Conservation (phyloP, 2,888 invertebrate genomes). For the Odontothrips loti region DNA sequence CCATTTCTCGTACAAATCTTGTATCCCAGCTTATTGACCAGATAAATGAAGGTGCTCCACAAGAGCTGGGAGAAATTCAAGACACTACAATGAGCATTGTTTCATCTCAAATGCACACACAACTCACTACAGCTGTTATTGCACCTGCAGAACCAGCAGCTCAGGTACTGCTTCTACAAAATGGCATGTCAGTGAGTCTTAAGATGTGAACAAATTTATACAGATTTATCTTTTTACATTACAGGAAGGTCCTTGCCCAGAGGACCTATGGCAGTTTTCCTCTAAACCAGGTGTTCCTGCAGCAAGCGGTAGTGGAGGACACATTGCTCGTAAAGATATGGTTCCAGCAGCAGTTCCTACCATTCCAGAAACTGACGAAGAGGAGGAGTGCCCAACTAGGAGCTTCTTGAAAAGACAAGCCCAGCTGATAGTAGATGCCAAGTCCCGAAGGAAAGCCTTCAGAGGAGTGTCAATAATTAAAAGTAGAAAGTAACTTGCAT, state of each 20-base stretch:
- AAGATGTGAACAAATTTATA: neutral
- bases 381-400: slow-evolving; percentile 78
- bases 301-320: slow-evolving; percentile 25
- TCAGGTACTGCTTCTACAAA: neutral
- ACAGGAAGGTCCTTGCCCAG: slow-evolving; percentile 5
- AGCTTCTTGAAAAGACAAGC: slow-evolving; percentile 76
- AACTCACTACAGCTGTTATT: neutral
- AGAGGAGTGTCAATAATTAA: slow-evolving; percentile 15
- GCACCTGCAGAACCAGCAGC: neutral
- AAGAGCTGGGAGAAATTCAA: neutral
- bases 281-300: slow-evolving; percentile 14
- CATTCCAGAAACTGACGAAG: slow-evolving; percentile 56
- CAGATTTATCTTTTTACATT: neutral
- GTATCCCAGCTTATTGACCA: neutral
- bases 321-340: slow-evolving; percentile 24
- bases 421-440: slow-evolving; percentile 76
- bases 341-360: neutral
- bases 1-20: neutral
- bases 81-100: neutral
- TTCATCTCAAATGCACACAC: slow-evolving; percentile 1
- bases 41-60: neutral
- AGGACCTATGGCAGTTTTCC: neutral
- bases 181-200: neutral
- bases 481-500: neutral
- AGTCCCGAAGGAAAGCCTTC: slow-evolving; percentile 70